These are phyloP conservation scores for Hetaerina titia DNA, from an alignment of 2,888 invertebrate genomes.

Conservation along the genomic window DNA sequence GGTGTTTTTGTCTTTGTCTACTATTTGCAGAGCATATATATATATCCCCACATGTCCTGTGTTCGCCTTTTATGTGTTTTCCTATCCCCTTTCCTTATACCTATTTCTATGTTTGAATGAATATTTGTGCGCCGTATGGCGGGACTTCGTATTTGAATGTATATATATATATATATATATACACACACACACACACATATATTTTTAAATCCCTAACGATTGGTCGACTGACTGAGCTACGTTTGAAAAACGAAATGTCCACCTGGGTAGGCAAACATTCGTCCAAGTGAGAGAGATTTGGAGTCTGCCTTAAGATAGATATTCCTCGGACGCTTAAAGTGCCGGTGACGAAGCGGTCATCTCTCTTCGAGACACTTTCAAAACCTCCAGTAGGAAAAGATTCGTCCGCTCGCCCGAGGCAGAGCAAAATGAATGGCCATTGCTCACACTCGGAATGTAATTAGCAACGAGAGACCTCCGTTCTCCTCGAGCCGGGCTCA, in stretches of 20 bases:
- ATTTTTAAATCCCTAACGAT: background rate
- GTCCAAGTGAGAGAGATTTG: background rate
- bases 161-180: too few relatives aligned
- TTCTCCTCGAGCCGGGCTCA: background rate
- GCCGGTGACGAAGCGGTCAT: background rate
- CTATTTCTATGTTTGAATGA: too few relatives aligned
- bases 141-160: too few relatives aligned
- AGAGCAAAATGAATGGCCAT: background rate
- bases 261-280: background rate
- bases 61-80: too few relatives aligned
- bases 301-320: background rate
- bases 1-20: too few relatives aligned
- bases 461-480: background rate
- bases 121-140: too few relatives aligned
- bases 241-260: background rate
- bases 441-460: background rate
- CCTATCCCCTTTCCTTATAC: too few relatives aligned
- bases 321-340: background rate
- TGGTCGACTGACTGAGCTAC: background rate
- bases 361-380: background rate
- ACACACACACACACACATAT: too few relatives aligned
- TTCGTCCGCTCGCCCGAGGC: background rate
- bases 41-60: too few relatives aligned
- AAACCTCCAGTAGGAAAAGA: background rate
- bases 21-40: too few relatives aligned